Evolutionary conservation across 2,797 vertebrate genomes (phyloP), one percentile per base, ranked within the genome.

Genomic region (Epinephelus awoara): DNA sequence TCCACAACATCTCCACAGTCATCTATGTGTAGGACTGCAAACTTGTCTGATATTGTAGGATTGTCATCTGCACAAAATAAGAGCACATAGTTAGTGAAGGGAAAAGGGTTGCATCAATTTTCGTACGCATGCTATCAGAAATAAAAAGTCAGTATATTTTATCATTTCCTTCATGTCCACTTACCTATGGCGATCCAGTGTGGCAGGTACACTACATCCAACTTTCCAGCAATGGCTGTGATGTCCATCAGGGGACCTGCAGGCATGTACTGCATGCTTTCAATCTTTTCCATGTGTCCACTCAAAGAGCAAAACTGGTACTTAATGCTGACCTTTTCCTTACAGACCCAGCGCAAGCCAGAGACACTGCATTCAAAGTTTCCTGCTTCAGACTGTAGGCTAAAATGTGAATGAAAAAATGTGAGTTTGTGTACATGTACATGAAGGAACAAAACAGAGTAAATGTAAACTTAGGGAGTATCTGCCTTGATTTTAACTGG

Each of bases 181-280:
- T 23, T 14, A 84, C 82, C 58, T 3, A 25, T 55, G 58, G 64
- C 72, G 64, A 84, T 34, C 77, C 72, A 84, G 82, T 85, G 82
- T 3, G 49, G 65, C 64, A 84, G 59, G 25, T 73, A 34, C 8
- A 84, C 77, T 29, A 51, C 68, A 18, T 9, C 14, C 0, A 84
- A 17, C 73, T 27, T 74, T 51, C 77, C 77, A 66, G 29, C n/a
- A 27, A 34, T 38, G 23, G 75, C 52, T 27, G n/a, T 61, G 47
- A 82, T 19, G 63, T 79, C 56, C 10, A 85, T 67, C 2, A 79
- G 54, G 17, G 83, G 73, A 40, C 73, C 75, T 64, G 71, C 83
- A 75, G 79, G 63, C 46, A 67, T 54, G 67, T 67, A 82, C 0
- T 38, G 9, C 4, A 46, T 46, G 46, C 13, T 17, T 27, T 83